Base-by-base conservation (phyloP, 2,888 invertebrate species). In the Eudemis profundana region DNA sequence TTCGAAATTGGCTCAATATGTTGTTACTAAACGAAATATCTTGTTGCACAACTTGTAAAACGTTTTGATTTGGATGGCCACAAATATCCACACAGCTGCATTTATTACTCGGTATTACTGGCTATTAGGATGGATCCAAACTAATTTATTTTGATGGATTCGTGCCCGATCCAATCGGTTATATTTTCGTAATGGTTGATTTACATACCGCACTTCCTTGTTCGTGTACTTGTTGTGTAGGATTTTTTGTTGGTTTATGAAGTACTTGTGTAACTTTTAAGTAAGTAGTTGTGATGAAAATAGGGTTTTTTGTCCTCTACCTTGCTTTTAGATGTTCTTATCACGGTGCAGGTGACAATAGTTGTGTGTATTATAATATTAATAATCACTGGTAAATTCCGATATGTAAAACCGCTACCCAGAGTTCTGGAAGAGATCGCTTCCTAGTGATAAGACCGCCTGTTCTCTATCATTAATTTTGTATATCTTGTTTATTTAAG, bases 61-160 rank as follows among this genome's bases (percentile, higher is more conserved):
- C 19, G 19, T 36, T 33, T 53, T 42, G 21, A 54, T 54, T 40
- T 54, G 15, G 15, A 42, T 42, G 15, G 10, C 10, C 53, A n/a
- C 17, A 4, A 50, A n/a, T 40, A 53, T 40, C 27, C n/a, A n/a
- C n/a, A 5, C 23, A 4, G 17, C 27, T 23, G 21, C 53, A 53
- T 42, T 54, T 54, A 40, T 42, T 54, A 54, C 12, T 4, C 38
- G 50, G 21, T 5, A 50, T 50, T 53, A 44, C 7, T 4, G n/a
- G 44, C 44, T n/a, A 33, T 46, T 46, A 44, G 19, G 19, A 57
- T 4, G 14, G 21, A 46, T 33, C n/a, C 29, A 21, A 57, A 57
- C 33, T 44, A 29, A 57, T 57, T 46, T 57, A 21, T 46, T 57
- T 46, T 57, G 57, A 57, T 57, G 44, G 44, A 33, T 19, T 57